Conservation (phyloP, 64 coral and sea anemone species). For the Catalaphyllia jardinei region DNA sequence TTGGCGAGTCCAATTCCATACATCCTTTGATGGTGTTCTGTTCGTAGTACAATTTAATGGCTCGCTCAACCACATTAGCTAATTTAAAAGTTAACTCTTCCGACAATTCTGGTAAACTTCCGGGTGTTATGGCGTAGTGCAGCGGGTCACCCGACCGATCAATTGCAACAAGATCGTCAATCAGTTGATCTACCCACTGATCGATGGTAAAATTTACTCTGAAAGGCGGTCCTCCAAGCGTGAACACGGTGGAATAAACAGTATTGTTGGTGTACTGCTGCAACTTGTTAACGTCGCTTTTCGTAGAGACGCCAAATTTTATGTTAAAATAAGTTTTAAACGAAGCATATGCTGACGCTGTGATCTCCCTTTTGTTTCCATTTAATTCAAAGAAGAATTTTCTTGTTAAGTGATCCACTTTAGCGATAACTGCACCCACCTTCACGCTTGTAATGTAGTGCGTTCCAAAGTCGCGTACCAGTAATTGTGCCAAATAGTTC, state of each 20-base stretch:
- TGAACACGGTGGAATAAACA: conserved; percentile 62
- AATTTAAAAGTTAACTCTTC: conserved; percentile 46
- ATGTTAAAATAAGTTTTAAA: conserved; percentile 58
- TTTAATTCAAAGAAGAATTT: conserved; percentile 40
- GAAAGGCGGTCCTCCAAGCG: conserved; percentile 79
- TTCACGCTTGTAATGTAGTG: conserved; percentile 87
- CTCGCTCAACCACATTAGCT: conserved; percentile 56
- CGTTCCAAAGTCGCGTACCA: conserved; percentile 90
- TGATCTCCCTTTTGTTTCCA: conserved; percentile 71
- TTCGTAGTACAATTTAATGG: conserved; percentile 78
- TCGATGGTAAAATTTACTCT: conserved; percentile 73
- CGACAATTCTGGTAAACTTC: conserved; percentile 76
- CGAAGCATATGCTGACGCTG: conserved; percentile 73
- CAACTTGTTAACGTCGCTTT: conserved; percentile 7
- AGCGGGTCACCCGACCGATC: conserved; percentile 84
- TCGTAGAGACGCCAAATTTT: conserved; percentile 2
- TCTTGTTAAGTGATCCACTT: conserved; percentile 73
- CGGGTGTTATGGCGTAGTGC: conserved; percentile 63
- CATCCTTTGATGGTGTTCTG: conserved; percentile 91
- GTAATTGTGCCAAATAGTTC: conserved; percentile 68
- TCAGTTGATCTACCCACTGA: conserved; percentile 78
- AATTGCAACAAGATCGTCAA: conserved; percentile 75
- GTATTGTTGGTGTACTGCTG: conserved; percentile 65
- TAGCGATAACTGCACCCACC: conserved; percentile 76
- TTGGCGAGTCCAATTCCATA: conserved; percentile 72